A percentile compares a stretch with the other conserved stretches of the same genome.
Evolutionary conservation across 1,140 invertebrate genomes (phyloP).

Genomic region (Scylla paramamosain): DNA sequence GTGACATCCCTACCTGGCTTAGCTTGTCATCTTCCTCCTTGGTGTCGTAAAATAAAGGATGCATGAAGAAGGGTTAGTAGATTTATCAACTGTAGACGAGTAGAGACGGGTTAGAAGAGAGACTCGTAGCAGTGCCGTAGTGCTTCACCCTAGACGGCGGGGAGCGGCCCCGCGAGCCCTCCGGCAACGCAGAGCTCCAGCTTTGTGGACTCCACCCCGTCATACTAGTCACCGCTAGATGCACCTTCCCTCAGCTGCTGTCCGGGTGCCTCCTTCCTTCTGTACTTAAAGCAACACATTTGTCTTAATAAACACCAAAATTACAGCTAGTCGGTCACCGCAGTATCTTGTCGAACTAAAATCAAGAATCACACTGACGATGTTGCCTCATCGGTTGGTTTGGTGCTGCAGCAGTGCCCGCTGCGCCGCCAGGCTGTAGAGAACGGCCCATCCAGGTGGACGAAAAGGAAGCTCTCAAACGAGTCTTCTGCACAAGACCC

Average conservation of each 20-base stretch:
- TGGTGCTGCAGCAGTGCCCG: not conserved
- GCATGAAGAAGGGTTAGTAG: slow-evolving; percentile 68
- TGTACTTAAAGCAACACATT: not conserved
- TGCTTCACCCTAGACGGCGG: slow-evolving; percentile 49
- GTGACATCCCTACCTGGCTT: slow-evolving; percentile 68
- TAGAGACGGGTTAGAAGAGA: slow-evolving; percentile 61
- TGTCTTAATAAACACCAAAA: not conserved
- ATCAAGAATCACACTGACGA: not conserved
- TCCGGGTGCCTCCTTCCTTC: slow-evolving; percentile 10
- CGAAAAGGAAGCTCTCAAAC: not conserved
- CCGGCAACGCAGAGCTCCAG: slow-evolving; percentile 28
- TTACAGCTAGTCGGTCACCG: not conserved
- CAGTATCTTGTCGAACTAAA: not conserved
- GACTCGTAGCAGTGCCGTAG: slow-evolving; percentile 63
- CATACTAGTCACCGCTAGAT: slow-evolving; percentile 13
- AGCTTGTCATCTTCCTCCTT: slow-evolving; percentile 71
- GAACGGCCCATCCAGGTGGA: not conserved
- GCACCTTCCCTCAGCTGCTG: slow-evolving; percentile 30
- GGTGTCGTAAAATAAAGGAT: slow-evolving; percentile 70
- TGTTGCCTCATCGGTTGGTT: not conserved
- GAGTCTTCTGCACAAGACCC: not conserved
- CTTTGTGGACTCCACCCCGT: not conserved
- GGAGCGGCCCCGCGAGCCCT: slow-evolving; percentile 43
- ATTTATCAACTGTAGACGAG: slow-evolving; percentile 69
- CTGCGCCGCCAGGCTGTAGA: not conserved